phyloP scores from a whole-genome alignment of 2,888 invertebrate genomes.

The Ophion obscuratus region DNA sequence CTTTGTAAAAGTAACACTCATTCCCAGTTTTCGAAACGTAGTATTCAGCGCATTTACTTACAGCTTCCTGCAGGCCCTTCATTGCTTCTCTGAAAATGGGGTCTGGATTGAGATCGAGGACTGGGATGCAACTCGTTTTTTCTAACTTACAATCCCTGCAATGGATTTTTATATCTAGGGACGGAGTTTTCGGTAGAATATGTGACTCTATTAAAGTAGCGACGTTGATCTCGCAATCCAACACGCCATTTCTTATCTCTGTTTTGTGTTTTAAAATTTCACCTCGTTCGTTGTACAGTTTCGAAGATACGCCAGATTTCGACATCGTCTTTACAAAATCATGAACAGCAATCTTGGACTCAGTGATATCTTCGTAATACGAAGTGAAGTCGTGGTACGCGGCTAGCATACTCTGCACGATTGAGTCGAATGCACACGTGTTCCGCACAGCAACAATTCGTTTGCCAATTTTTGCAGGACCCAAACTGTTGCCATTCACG shows the following conservation, averaged over 20 bases:
- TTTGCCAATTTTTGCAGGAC: constrained; percentile 44
- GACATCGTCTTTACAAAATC: constrained; percentile 47
- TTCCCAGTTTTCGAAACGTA: not conserved
- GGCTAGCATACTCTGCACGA: constrained; percentile 40
- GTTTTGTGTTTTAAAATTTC: constrained; percentile 6
- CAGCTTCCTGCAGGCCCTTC: constrained; percentile 47
- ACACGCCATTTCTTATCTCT: constrained; percentile 14
- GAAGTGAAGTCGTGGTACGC: constrained; percentile 47
- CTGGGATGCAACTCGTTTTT: constrained; percentile 30
- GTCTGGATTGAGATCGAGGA: constrained; percentile 46
- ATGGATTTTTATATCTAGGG: constrained; percentile 17
- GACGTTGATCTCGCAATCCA: constrained; percentile 42
- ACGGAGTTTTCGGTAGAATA: constrained; percentile 34
- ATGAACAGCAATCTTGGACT: constrained; percentile 36
- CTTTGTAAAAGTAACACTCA: constrained; percentile 38
- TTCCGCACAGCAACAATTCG: constrained; percentile 18
- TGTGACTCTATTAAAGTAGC: constrained; percentile 15
- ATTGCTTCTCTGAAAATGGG: constrained; percentile 38
- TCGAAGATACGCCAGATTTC: constrained; percentile 2
- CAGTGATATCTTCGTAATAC: constrained; percentile 32
- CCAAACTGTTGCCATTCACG: constrained; percentile 44
- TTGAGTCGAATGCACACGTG: constrained; percentile 54
- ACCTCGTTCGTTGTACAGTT: constrained; percentile 2
- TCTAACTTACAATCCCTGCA: constrained; percentile 19
- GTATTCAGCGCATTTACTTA: constrained; percentile 15